phyloP scores from a whole-genome alignment of 2,888 invertebrate genomes.

The Dynastes tityus region DNA sequence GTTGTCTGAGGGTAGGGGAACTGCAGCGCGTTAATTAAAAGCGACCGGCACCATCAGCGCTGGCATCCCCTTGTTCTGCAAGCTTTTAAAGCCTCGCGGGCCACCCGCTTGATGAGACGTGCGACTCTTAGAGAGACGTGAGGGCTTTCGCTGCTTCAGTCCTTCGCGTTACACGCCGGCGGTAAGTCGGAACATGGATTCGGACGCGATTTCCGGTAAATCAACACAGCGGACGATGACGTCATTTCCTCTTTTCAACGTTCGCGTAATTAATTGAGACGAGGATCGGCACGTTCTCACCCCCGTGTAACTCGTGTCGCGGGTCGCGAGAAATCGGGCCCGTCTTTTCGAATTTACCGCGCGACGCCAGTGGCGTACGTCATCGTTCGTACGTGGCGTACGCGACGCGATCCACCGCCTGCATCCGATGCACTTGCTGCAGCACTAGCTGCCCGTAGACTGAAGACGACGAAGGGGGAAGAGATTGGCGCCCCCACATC shows the following conservation, averaged over 20 bases:
- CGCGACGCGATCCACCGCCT: constrained; percentile 39
- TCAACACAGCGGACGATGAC: background rate
- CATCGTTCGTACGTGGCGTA: constrained; percentile 50
- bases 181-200: background rate
- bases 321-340: background rate
- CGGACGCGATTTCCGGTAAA: background rate
- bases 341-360: constrained; percentile 40
- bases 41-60: constrained; percentile 11
- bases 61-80: background rate
- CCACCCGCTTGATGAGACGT: constrained; percentile 4
- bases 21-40: constrained; percentile 6
- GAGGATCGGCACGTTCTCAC: background rate
- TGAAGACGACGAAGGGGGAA: constrained; percentile 61
- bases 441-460: constrained; percentile 67
- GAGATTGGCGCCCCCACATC: constrained; percentile 64
- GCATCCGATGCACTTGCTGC: constrained; percentile 66
- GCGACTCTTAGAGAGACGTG: background rate
- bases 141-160: background rate
- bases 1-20: background rate
- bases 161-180: constrained; percentile 7
- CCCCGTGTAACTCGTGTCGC: background rate
- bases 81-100: background rate
- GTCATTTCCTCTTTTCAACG: background rate
- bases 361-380: constrained; percentile 51
- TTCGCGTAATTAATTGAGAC: background rate